These are phyloP conservation scores for Catharus fuscescens DNA, from an alignment of 2,113 vertebrate genomes.

Conservation along the genomic window DNA sequence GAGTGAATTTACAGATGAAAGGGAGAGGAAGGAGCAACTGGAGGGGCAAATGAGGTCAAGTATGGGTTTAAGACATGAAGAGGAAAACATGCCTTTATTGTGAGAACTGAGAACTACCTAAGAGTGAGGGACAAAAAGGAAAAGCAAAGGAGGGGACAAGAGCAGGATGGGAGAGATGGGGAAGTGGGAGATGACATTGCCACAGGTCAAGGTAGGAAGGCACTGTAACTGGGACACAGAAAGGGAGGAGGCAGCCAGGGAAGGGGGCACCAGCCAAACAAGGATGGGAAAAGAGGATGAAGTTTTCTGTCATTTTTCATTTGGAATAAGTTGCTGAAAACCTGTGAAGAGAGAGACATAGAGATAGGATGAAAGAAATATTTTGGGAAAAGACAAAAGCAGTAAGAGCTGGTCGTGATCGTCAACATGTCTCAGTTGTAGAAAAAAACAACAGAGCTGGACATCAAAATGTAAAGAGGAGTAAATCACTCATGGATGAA, in stretches of 20 bases:
- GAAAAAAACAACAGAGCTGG: background rate
- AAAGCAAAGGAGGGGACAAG: background rate
- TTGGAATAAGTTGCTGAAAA: background rate
- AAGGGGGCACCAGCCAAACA: background rate
- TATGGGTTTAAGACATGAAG: background rate
- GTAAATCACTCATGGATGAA: background rate
- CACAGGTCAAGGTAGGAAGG: rapidly evolving
- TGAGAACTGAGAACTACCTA: background rate
- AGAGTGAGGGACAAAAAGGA: background rate
- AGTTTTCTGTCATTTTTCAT: background rate
- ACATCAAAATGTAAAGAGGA: background rate
- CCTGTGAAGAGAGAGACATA: background rate
- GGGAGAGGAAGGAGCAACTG: background rate
- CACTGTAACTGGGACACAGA: background rate
- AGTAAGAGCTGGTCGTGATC: background rate
- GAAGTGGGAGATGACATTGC: background rate
- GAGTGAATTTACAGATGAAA: background rate
- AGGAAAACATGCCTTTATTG: background rate
- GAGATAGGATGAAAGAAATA: background rate
- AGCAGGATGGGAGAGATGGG: background rate
- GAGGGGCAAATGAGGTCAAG: background rate
- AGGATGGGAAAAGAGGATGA: background rate
- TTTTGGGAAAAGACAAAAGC: background rate
- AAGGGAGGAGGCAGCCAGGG: background rate
- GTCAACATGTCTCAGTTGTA: background rate